Evolutionary conservation across 2,113 vertebrate genomes (phyloP).

Genomic region (Siniperca knerii): DNA sequence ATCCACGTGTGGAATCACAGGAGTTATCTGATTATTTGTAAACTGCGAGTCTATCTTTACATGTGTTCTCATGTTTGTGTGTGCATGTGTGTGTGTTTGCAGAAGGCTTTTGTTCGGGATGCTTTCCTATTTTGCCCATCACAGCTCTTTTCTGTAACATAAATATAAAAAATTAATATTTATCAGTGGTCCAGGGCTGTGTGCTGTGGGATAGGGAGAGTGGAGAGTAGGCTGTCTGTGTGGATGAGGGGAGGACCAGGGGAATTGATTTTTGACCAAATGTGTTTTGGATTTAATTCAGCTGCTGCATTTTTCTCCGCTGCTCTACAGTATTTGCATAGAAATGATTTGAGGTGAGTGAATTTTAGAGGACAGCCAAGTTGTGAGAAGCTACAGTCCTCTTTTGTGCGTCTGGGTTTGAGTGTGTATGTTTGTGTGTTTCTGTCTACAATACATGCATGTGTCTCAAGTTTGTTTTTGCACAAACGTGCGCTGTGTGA

Average conservation of each 20-base stretch:
- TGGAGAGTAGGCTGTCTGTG: constrained; percentile 61
- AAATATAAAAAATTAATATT: constrained; percentile 86
- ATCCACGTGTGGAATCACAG: constrained; percentile 31
- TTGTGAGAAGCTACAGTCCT: constrained; percentile 20
- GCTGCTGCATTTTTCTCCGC: constrained; percentile 76
- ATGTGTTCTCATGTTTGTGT: constrained; percentile 23
- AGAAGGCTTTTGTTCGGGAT: constrained; percentile 56
- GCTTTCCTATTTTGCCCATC: constrained; percentile 81
- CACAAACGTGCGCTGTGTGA: background rate
- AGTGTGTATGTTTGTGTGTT: constrained; percentile 8
- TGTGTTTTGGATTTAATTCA: constrained; percentile 87
- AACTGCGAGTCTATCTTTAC: constrained; percentile 17
- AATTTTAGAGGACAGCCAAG: constrained; percentile 82
- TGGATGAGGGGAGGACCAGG: constrained; percentile 55
- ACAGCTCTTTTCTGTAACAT: constrained; percentile 81
- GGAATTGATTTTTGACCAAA: constrained; percentile 92
- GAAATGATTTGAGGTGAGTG: constrained; percentile 89
- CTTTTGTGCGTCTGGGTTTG: constrained; percentile 22
- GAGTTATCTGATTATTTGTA: constrained; percentile 51
- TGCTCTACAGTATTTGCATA: constrained; percentile 84
- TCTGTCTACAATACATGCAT: background rate
- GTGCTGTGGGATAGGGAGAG: constrained; percentile 68
- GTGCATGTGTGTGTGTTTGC: constrained; percentile 20
- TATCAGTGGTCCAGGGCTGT: constrained; percentile 79
- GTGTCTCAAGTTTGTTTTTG: constrained; percentile 23